Evolutionary conservation across 2,888 invertebrate genomes (phyloP), one percentile per base, ranked within the genome.

Genomic region (Tridacna gigas): DNA sequence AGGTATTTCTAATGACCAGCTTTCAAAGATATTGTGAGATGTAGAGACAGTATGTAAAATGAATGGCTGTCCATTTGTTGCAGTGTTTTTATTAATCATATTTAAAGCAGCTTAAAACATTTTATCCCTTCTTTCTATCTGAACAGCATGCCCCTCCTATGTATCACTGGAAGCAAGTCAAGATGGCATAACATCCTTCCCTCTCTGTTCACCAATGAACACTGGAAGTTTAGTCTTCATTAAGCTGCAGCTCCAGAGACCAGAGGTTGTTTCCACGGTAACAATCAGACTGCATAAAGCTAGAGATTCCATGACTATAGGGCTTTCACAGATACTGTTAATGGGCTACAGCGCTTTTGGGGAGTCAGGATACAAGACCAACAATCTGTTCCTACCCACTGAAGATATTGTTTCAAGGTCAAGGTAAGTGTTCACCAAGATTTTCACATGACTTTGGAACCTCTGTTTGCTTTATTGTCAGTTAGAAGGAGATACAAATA

Each of bases 301-400:
- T 0, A 96, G 97, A 56, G 98, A 98, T 92, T 97, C 97, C n/a
- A 97, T 97, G 90, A 98, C 97, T 92, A 97, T 98, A 94, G 98
- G 98, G 9, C 95, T 99, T 65, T 96, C 98, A 83, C 98, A 98
- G 95, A 97, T 99, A 87, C 96, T 97, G 5, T 95, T 99, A 74
- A 95, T 98, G 66, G 98, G 98, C 0, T 97, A 97, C 82, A 97
- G 98, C 7, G 97, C 98, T 1, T 98, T 98, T 94, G 96, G 96
- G n/a, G 96, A 96, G 22, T 91, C 90, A 11, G 88, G 90, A 28
- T 85, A 88, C 56, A 87, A 90, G 65, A 82, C 89, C 20, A 89
- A 88, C 80, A 89, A 88, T 80, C 80, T 91, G 65, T 88, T 93
- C 66, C 76, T 92, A 79, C 92, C 93, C n/a, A 89, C 92, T 48